Conservation (phyloP, 2,113 vertebrate species). For the Acrocephalus kingi region DNA sequence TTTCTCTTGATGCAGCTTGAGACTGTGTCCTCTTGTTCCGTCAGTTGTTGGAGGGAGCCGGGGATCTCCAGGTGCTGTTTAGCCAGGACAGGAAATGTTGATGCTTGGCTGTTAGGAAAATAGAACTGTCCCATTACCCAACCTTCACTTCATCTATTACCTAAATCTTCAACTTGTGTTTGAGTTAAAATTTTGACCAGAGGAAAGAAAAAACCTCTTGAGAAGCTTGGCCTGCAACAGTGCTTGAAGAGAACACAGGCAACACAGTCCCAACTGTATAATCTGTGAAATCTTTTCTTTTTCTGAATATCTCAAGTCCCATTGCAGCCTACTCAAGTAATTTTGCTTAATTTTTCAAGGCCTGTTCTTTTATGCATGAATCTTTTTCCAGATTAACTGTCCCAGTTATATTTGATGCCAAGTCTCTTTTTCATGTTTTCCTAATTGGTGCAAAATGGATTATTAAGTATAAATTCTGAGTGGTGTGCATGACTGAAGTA, state of each 20-base stretch:
- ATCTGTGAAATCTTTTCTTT: not conserved
- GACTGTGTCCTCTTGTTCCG: too few species aligned
- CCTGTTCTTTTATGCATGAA: not conserved
- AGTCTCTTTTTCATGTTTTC: constrained; percentile 5
- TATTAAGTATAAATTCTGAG: not conserved
- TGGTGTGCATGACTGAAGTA: not conserved
- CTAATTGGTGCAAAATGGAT: constrained; percentile 39
- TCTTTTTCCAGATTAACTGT: not conserved
- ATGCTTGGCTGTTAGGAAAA: not conserved
- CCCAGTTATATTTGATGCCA: not conserved
- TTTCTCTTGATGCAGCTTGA: too few species aligned
- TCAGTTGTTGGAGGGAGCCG: not conserved
- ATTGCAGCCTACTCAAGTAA: not conserved
- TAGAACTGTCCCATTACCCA: not conserved
- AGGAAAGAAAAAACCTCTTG: not conserved
- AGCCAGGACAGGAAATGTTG: not conserved
- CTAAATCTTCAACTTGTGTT: not conserved
- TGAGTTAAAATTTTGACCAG: not conserved
- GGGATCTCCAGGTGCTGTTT: not conserved
- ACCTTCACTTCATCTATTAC: not conserved
- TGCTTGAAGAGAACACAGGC: not conserved
- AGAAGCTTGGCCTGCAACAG: not conserved
- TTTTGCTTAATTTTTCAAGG: constrained; percentile 28
- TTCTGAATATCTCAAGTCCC: not conserved
- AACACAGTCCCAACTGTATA: not conserved